Evolutionary conservation across 2,113 vertebrate genomes (phyloP), one percentile per base, ranked within the genome.

Genomic region (Regulus satrapa): DNA sequence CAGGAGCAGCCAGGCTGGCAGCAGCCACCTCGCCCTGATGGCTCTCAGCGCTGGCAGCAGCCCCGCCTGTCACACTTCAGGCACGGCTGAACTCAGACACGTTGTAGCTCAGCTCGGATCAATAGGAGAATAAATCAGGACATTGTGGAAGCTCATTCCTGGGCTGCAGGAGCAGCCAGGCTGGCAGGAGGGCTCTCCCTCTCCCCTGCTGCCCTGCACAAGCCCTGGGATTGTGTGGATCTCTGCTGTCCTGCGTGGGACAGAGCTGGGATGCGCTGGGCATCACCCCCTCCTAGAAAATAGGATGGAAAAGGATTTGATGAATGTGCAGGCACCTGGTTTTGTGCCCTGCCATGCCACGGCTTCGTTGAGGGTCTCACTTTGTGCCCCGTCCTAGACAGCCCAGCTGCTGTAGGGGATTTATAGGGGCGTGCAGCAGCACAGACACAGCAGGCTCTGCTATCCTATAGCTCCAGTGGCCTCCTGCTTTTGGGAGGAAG

Each of bases 41-140:
- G 63, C 80, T 76, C 45, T 46, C 1, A 0, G 66, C 1, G 31
- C 80, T 71, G 87, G 93, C 93, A 76, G 88, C 77, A 69, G 68
- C 54, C 69, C 74, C 19, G 64, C 74, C 94, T 14, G 67, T 63
- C 94, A 76, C 29, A 5, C 84, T 94, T 61, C 63, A 74, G 88
- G 79, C 67, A 4, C 4, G 6, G 71, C 74, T 56, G 88, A 62
- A 1, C 75, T 45, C 89, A 55, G 83, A 45, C 62, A 14, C 20
- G 8, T 16, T 41, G 72, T 4, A 2, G 51, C 83, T 93, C 48
- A 1, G 56, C 86, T 80, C 5, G 1, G 86, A 80, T 83, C 29
- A 7, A 77, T 69, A 71, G 48, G 29, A 81, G 75, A 72, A 92
- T 92, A 72, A 94, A 93, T 92, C 73, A 82, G 52, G 55, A 78